These are phyloP conservation scores for Pangasius larnaudii DNA, from an alignment of 2,797 vertebrate genomes.

Conservation along the genomic window DNA sequence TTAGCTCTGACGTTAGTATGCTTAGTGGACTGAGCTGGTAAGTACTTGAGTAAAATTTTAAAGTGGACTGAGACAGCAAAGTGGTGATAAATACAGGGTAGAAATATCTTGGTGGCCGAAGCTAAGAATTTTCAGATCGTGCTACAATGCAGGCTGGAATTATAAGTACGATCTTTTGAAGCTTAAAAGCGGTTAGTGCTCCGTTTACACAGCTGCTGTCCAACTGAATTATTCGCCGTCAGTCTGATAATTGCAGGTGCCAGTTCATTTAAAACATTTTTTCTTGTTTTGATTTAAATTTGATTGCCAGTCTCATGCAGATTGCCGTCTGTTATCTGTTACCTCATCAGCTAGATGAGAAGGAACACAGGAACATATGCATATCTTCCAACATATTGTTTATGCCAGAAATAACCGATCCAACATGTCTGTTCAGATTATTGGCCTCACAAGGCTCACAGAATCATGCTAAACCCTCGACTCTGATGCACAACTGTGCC, in stretches of 20 bases:
- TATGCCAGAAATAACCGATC: not conserved
- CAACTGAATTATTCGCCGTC: not conserved
- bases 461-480: not conserved
- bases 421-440: not conserved
- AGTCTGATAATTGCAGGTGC: not conserved
- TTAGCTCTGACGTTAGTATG: not conserved
- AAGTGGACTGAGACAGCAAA: not conserved
- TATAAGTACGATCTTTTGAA: not conserved
- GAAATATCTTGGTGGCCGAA: not conserved
- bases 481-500: not conserved
- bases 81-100: not conserved
- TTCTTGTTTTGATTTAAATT: not conserved
- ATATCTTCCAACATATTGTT: not conserved
- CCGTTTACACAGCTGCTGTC: not conserved
- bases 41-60: not conserved
- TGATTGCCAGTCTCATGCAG: not conserved
- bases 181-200: not conserved
- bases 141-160: not conserved
- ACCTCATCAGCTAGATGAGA: not conserved
- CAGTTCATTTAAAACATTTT: not conserved
- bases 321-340: not conserved
- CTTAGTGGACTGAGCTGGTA: not conserved
- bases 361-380: not conserved
- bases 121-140: not conserved
- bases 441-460: not conserved